phyloP scores from a whole-genome alignment of 23 tunicate species.

The Botrylloides violaceus region DNA sequence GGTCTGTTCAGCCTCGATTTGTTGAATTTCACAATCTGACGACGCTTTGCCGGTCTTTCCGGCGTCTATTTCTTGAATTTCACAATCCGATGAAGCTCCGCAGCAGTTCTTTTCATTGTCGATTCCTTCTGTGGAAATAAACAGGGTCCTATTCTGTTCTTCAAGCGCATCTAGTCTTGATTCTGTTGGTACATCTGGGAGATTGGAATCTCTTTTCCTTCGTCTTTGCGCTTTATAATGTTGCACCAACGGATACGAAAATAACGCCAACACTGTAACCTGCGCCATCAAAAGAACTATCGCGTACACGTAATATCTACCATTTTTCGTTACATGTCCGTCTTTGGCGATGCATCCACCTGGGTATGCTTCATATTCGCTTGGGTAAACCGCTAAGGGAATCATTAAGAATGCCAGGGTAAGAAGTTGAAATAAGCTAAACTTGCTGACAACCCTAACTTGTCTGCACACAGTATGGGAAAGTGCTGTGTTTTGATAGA shows the following conservation, averaged over 20 bases:
- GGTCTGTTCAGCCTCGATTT: too few relatives aligned
- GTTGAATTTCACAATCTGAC: neutral
- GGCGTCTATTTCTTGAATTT: neutral
- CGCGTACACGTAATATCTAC: neutral
- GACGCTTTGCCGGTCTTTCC: neutral
- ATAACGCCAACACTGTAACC: neutral
- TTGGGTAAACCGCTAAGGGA: slow-evolving; percentile 11
- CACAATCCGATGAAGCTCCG: neutral
- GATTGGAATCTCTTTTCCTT: neutral
- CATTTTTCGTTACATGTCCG: neutral
- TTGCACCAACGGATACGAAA: slow-evolving; percentile 4
- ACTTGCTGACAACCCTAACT: slow-evolving; percentile 4
- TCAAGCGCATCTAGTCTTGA: neutral
- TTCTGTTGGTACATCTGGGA: too few relatives aligned
- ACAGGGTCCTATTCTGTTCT: neutral
- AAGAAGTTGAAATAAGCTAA: neutral
- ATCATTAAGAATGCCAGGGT: slow-evolving; percentile 12
- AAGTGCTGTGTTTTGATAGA: slow-evolving; percentile 1
- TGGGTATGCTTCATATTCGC: slow-evolving; percentile 10
- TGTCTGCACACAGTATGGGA: neutral
- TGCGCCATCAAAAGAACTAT: neutral
- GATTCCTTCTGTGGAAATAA: neutral
- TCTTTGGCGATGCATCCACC: slow-evolving; percentile 5
- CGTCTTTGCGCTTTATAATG: neutral
- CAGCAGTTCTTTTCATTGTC: neutral